Conservation (phyloP, 2,888 invertebrate genomes). For the Tipula vernalis region DNA sequence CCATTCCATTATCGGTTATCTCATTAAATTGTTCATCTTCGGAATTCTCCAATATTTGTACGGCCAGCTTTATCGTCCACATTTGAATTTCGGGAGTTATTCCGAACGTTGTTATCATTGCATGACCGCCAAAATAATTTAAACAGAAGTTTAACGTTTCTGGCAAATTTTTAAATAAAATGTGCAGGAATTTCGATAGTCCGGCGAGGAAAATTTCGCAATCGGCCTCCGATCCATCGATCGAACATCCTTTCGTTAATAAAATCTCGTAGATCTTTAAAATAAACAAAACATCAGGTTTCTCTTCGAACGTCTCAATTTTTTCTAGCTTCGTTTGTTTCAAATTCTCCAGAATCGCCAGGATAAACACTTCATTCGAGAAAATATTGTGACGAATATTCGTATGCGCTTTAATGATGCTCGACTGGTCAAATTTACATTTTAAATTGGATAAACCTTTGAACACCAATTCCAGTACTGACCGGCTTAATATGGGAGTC, state of each 20-base stretch:
- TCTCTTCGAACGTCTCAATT: neutral
- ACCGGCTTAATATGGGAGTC: conserved; percentile 31
- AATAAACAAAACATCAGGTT: neutral
- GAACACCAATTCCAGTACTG: conserved; percentile 32
- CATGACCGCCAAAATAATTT: neutral
- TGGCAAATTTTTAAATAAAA: conserved; percentile 13
- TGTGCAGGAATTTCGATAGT: neutral
- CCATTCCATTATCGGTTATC: conserved; percentile 17
- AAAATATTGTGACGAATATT: conserved; percentile 31
- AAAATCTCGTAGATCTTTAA: conserved; percentile 24
- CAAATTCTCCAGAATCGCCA: neutral
- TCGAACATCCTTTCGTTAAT: conserved; percentile 17
- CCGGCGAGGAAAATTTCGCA: conserved; percentile 22
- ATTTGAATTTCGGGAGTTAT: conserved; percentile 41
- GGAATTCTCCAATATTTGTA: conserved; percentile 20
- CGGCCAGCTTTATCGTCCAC: conserved; percentile 34
- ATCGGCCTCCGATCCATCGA: neutral
- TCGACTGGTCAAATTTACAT: neutral
- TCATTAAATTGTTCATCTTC: conserved; percentile 13
- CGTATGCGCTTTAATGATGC: conserved; percentile 20
- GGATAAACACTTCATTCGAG: neutral
- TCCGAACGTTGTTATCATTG: neutral
- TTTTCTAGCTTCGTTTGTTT: neutral
- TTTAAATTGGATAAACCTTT: neutral
- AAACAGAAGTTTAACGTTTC: neutral